Evolutionary conservation across 2,888 invertebrate species (phyloP), one percentile per base, ranked within the genome.

Genomic region (Schrankia costaestrigalis): DNA sequence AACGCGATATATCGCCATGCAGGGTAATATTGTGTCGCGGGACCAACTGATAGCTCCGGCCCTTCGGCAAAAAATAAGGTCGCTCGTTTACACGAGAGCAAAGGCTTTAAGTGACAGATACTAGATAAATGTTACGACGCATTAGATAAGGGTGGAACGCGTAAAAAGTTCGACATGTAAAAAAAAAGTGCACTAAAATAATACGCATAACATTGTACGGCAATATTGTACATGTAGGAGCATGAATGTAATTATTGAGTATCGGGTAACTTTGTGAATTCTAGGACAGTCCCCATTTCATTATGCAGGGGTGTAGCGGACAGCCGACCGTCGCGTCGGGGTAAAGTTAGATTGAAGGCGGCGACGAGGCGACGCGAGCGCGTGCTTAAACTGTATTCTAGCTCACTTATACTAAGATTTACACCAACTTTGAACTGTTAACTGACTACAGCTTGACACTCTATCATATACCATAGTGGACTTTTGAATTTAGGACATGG

Each of bases 331-430:
- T 65, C 66, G 63, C 51, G 60, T 65, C 66, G 63, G 59, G 71
- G 72, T 70, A 80, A 87, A 87, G 79, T 87, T 87, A 87, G 83
- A 87, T 87, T 86, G 84, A 81, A 82, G 79, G 69, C 73, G 78
- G 60, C 75, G 81, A 80, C 76, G 70, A 73, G 77, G 56, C 73
- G 79, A 78, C 75, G 78, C 71, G 66, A 64, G 76, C 78, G 78
- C 82, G 83, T 86, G 82, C 82, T 78, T 75, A 70, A 84, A 81
- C 83, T 80, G 74, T 71, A 74, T 78, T 77, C 71, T 62, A 47
- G 60, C 63, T 74, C 72, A 69, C 80, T 78, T 73, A 75, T 65
- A 70, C 67, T 59, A 74, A 80, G 80, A 83, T 79, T 81, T 77
- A 81, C 73, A 69, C 56, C 70, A 77, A 82, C 71, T 82, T 80